Evolutionary conservation across 2,113 vertebrate species (phyloP).

Genomic region (Pimephales promelas): DNA sequence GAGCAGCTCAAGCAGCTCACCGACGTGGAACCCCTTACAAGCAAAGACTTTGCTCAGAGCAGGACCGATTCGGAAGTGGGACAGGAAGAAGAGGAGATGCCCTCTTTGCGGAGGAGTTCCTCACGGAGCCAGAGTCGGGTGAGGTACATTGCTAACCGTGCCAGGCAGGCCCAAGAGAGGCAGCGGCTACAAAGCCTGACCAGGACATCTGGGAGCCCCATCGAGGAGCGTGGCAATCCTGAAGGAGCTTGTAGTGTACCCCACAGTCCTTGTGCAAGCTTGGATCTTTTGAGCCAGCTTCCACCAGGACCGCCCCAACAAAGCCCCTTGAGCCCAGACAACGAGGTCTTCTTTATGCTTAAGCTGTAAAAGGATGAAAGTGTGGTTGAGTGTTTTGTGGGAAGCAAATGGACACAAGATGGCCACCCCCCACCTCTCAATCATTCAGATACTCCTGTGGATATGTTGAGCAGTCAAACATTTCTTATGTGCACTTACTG

Average conservation of each 20-base stretch:
- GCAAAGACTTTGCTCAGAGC: conserved; percentile 76
- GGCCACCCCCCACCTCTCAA: not conserved
- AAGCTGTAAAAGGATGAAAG: conserved; percentile 71
- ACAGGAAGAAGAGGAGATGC: conserved; percentile 59
- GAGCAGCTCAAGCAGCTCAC: conserved; percentile 87
- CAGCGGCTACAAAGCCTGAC: conserved; percentile 80
- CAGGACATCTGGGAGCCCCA: conserved; percentile 68
- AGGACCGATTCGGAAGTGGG: conserved; percentile 32
- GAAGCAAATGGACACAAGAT: not conserved
- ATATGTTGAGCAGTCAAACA: conserved; percentile 4
- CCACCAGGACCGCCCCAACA: conserved; percentile 66
- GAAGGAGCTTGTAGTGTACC: conserved; percentile 88
- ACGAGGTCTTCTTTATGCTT: conserved; percentile 81
- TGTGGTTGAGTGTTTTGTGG: not conserved
- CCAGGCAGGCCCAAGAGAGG: conserved; percentile 88
- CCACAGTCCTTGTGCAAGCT: conserved; percentile 75
- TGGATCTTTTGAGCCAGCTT: conserved; percentile 70
- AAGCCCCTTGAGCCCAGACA: conserved; percentile 61
- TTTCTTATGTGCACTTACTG: conserved; percentile 5
- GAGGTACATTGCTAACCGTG: conserved; percentile 88
- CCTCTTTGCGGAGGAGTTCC: conserved; percentile 81
- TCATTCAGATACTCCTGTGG: not conserved
- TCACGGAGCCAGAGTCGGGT: conserved; percentile 92
- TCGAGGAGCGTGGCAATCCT: conserved; percentile 88
- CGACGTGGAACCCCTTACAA: conserved; percentile 80